Evolutionary conservation across 1,140 invertebrate genomes (phyloP).

Genomic region (Semibalanus balanoides): DNA sequence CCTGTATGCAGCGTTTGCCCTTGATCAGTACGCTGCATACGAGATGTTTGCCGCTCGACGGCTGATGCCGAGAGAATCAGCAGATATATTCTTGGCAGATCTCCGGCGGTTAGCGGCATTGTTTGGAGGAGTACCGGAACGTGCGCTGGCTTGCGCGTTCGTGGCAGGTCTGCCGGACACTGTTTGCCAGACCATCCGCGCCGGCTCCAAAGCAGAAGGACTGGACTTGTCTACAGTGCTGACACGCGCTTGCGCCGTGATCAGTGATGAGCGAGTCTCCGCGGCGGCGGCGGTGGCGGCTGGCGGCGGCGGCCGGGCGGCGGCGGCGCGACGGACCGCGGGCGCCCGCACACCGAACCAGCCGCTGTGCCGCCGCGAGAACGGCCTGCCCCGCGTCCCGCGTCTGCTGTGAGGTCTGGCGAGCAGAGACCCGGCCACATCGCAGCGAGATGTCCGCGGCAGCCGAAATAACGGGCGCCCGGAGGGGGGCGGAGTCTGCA

Average conservation of each 20-base stretch:
- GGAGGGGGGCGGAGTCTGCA: background rate
- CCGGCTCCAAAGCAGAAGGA: background rate
- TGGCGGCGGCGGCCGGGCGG: background rate
- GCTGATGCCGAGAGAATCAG: background rate
- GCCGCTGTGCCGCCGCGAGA: too few species aligned
- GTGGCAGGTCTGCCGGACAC: conserved; percentile 3
- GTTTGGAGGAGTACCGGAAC: background rate
- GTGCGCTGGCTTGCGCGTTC: conserved; percentile 3
- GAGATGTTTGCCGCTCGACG: background rate
- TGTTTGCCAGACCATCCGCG: background rate
- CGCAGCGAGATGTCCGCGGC: too few species aligned
- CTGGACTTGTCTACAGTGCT: background rate
- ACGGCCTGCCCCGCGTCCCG: too few species aligned
- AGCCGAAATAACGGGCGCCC: background rate
- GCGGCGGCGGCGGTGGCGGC: background rate
- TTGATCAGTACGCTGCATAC: conserved; percentile 1
- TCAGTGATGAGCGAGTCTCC: background rate
- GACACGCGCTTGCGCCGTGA: background rate
- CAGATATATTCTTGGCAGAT: conserved; percentile 6
- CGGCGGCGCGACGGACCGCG: too few species aligned
- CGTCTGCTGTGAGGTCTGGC: too few species aligned
- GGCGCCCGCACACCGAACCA: too few species aligned
- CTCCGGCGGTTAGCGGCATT: background rate
- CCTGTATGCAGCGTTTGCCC: conserved; percentile 5
- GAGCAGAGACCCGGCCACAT: too few species aligned